Conservation (phyloP, 2,888 invertebrate species). For the Calameuta pallipes region DNA sequence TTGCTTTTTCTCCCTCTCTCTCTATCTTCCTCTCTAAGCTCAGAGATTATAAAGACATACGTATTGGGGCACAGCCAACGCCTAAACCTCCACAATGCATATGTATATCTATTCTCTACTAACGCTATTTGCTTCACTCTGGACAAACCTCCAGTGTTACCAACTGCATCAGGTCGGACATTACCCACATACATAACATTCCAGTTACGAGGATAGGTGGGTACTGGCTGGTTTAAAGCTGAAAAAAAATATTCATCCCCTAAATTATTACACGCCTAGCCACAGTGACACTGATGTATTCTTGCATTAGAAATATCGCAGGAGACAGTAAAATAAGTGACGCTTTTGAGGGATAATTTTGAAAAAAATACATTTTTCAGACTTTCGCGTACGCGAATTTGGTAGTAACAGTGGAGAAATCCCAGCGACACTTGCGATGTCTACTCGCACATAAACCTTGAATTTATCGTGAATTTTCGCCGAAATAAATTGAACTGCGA, state of each 20-base stretch:
- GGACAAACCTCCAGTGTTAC: background rate
- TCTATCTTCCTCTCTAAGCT: constrained; percentile 24
- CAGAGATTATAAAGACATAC: constrained; percentile 46
- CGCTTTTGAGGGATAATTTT: background rate
- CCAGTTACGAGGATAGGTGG: background rate
- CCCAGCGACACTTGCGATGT: background rate
- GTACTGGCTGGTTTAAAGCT: background rate
- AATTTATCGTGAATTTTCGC: background rate
- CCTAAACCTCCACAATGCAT: constrained; percentile 38
- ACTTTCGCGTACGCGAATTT: background rate
- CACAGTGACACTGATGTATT: background rate
- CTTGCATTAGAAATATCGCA: background rate
- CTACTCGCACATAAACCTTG: background rate
- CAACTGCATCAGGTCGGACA: background rate
- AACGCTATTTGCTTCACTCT: background rate
- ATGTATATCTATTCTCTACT: background rate
- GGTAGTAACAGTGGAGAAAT: background rate
- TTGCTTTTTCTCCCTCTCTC: constrained; percentile 15
- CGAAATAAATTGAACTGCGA: background rate
- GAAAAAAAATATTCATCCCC: background rate
- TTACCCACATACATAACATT: background rate
- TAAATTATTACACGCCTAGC: background rate
- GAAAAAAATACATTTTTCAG: background rate
- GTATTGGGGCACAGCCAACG: constrained; percentile 36
- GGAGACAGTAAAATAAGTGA: background rate